Conservation (phyloP, 2,888 invertebrate genomes). For the Periphyllus acericola region DNA sequence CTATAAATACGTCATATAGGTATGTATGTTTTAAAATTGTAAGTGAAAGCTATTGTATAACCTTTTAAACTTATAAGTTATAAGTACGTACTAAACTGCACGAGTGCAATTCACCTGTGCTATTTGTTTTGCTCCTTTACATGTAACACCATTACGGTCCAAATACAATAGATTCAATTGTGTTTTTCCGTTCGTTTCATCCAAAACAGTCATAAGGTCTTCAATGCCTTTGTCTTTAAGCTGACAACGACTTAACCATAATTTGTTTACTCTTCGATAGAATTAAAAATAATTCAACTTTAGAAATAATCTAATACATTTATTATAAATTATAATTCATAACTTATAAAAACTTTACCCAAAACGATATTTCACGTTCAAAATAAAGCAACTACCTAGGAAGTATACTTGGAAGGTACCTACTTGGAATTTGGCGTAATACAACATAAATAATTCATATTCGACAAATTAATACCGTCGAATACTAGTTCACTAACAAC, state of each 20-base stretch:
- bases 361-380: too few relatives aligned
- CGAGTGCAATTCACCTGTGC: slow-evolving; percentile 12
- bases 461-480: slow-evolving; percentile 32
- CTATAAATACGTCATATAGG: too few relatives aligned
- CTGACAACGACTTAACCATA: slow-evolving; percentile 25
- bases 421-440: slow-evolving; percentile 21
- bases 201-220: neutral
- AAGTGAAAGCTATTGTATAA: neutral
- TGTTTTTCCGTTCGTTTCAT: slow-evolving; percentile 1
- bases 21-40: neutral
- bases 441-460: slow-evolving; percentile 41
- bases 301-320: neutral
- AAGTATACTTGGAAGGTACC: neutral
- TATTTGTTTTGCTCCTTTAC: slow-evolving; percentile 21
- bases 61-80: too few relatives aligned
- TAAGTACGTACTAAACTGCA: neutral
- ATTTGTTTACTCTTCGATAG: slow-evolving; percentile 31
- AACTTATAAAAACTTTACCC: too few relatives aligned
- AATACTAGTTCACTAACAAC: slow-evolving; percentile 8
- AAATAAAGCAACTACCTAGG: neutral
- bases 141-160: slow-evolving; percentile 37
- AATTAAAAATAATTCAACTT: neutral
- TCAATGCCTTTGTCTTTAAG: slow-evolving; percentile 32
- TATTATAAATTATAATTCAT: too few relatives aligned
- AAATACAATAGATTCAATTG: slow-evolving; percentile 19